A percentile compares a stretch with the other conserved stretches of the same genome.
Conservation (phyloP, 2,888 invertebrate species). For the Leucania comma region DNA sequence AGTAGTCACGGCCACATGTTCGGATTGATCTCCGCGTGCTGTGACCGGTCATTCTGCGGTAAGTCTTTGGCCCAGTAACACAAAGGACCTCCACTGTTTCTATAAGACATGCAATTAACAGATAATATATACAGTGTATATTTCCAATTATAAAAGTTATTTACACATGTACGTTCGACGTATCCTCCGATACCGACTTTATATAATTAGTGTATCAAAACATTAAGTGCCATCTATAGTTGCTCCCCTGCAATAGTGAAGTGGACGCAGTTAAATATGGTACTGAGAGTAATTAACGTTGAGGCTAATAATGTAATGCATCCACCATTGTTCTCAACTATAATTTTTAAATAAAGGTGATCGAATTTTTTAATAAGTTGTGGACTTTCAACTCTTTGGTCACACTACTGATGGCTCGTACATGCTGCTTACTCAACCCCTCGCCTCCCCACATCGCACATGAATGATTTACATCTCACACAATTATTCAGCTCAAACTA, state of each 20-base stretch:
- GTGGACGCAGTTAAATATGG: neutral
- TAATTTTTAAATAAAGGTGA: neutral
- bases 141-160: neutral
- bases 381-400: neutral
- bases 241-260: neutral
- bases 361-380: neutral
- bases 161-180: neutral
- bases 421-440: too few relatives aligned
- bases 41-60: too few relatives aligned
- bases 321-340: constrained; percentile 1
- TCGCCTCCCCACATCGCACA: too few relatives aligned
- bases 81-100: neutral
- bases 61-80: too few relatives aligned
- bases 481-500: too few relatives aligned
- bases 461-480: neutral
- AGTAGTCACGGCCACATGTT: too few relatives aligned
- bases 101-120: neutral
- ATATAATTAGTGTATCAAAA: neutral
- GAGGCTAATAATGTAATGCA: constrained; percentile 1
- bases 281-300: constrained; percentile 10
- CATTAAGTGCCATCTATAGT: neutral
- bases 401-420: neutral
- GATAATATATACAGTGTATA: neutral
- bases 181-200: neutral
- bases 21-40: too few relatives aligned